Base-by-base conservation (phyloP, 2,888 invertebrate genomes). In the Gari tellinella region DNA sequence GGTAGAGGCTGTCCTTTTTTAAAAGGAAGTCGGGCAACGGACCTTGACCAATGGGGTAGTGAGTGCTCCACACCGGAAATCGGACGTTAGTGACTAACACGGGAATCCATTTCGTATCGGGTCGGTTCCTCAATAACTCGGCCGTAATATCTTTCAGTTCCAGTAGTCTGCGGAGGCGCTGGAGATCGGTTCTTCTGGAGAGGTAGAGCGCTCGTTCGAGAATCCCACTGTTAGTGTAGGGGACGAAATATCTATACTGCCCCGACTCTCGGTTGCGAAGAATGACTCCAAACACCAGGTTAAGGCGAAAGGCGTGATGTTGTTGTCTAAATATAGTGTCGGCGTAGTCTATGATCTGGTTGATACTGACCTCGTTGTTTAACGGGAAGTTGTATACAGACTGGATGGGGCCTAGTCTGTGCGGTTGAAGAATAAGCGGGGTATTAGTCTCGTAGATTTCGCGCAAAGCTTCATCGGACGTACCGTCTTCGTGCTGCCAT, bases 201-300 rank as follows among this genome's bases (percentile, higher is more conserved):
- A 68, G 43, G 38, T 61, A 68, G 5, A 74, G 21, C 1, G 75
- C 75, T 14, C 63, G 55, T 21, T 66, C 62, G 12, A 80, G 60
- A 1, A 66, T 26, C 1, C 58, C 46, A 51, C 69, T 68, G 45
- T 76, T 72, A 19, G 41, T 57, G 52, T 74, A 72, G 0, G 65
- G 69, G 17, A 57, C 48, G 19, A 66, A 76, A 60, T 72, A 80
- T 14, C 80, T 46, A 19, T 76, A 80, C 15, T 64, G 60, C 12
- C 67, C 61, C 0, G 73, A 73, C 37, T 76, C 70, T 40, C 45
- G 53, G 12, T 76, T 46, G 14, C 65, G 57, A 8, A 74, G 38
- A 53, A 72, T 79, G 5, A 21, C 21, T 5, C 45, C 62, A 25
- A 37, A 52, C 52, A 26, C 52, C 31, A 52, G 14, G 38, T 52